Evolutionary conservation across 2,888 invertebrate genomes (phyloP).

Genomic region (Erebia epiphron): DNA sequence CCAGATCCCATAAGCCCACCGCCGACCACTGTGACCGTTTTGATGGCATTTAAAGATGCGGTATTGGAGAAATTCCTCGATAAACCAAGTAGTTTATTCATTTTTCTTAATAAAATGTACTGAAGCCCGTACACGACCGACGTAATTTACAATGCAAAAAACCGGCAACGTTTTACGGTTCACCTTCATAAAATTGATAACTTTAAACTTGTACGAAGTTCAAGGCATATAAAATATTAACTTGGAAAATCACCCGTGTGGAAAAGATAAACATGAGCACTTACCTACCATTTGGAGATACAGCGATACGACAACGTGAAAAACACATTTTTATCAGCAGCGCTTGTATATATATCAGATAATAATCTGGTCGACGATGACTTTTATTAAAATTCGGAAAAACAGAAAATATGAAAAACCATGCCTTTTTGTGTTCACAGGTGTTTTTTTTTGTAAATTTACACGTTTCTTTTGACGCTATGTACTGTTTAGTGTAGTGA

Average conservation of each 20-base stretch:
- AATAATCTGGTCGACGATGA: too few species aligned
- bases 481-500: too few species aligned
- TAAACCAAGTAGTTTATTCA: conserved; percentile 65
- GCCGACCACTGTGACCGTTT: conserved; percentile 93
- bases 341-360: not conserved
- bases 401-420: too few species aligned
- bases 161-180: not conserved
- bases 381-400: too few species aligned
- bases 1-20: conserved; percentile 95
- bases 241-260: not conserved
- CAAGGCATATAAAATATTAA: conserved; percentile 1
- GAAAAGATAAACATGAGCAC: conserved; percentile 3
- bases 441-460: too few species aligned
- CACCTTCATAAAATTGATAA: conserved; percentile 2
- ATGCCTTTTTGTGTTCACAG: too few species aligned
- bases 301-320: conserved; percentile 16
- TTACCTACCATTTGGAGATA: conserved; percentile 25
- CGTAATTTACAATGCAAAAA: not conserved
- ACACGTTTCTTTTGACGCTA: too few species aligned
- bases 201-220: conserved; percentile 19
- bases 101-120: conserved; percentile 44
- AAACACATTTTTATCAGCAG: conserved; percentile 28
- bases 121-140: not conserved
- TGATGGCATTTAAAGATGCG: conserved; percentile 82
- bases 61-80: conserved; percentile 72